Evolutionary conservation across 2,113 vertebrate genomes (phyloP), one percentile per base, ranked within the genome.

Genomic region (Eleginops maclovinus): DNA sequence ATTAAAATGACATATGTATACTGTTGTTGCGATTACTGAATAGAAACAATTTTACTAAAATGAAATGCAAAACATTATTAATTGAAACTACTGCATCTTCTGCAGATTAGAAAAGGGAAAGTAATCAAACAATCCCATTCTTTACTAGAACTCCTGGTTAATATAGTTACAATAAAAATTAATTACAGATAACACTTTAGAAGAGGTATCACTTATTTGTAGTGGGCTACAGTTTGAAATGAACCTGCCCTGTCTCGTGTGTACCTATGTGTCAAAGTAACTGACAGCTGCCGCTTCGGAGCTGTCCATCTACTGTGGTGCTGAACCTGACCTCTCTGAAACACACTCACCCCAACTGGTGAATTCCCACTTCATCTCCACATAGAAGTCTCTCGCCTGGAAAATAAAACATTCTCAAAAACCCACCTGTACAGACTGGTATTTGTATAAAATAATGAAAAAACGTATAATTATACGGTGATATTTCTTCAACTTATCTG

Each of bases 341-440:
- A 62, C 16, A 50, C 0, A 82, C 96, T 97, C 92, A 98, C 97
- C 97, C 97, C 97, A 99, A 88, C 97, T 98, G 36, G 97, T 98
- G 89, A 99, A 99, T 86, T 98, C 97, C 97, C 97, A 98, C 80
- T 99, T 99, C 97, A 99, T 98, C 89, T 98, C 97, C 92, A 99
- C 97, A 9, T 98, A 99, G 93, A 99, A 99, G 88, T 98, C 97
- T 0, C 93, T 94, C 0, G 97, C 97, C 97, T 99, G 86, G 3
- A 91, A 81, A 3, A 63, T 16, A 17, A 47, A 55, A 26, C 36
- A 40, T 13, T 8, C 60, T 53, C 24, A 14, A 10, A 36, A 36
- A 36, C 31, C 31, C 31, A 36, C 31, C 31, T 36, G 31, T 36
- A 36, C 31, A 8, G 31, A 36, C 5, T 36, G 31, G 31, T 8